Evolutionary conservation across 1,140 invertebrate genomes (phyloP), one percentile per base, ranked within the genome.

Genomic region (Tyrophagus putrescentiae): DNA sequence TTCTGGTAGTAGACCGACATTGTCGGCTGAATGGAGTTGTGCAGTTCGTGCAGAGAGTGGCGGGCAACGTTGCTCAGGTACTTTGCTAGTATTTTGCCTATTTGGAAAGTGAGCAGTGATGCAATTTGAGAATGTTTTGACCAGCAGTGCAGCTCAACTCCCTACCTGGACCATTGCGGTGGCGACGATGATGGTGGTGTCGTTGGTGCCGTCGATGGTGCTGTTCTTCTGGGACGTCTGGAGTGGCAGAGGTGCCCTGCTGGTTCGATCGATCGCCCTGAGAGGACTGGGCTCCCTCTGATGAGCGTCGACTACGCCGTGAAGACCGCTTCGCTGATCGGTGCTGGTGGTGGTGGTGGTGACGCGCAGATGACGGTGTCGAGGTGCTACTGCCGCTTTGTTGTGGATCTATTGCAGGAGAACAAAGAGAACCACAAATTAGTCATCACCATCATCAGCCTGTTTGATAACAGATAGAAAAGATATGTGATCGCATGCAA

Each of bases 1-100:
- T 54, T 54, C 27, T 54, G 52, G 39, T 54, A 54, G 25, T 54
- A 25, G n/a, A 54, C 13, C 9, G 52, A 54, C 52, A 54, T 54
- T 54, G 32, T 34, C 27, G 52, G 13, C 21, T 13, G 25, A 2
- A 54, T 27, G 18, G 52, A 34, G 11, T 13, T 11, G 25, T n/a
- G 32, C 27, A 54, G 11, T 9, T 54, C 13, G 25, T 27, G 13
- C 13, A 54, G 27, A n/a, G 52, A 54, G 21, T 54, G 32, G 13
- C 25, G 13, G 13, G 25, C 25, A 11, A 25, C 52, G 11, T 13
- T 27, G 6, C 52, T 13, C 1, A 54, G 28, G 31, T 48, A 48
- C 31, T 48, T 48, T 21, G 31, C 45, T 21, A 48, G 18, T 9
- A 48, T 48, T 7, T 18, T 6, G 7, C 45, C n/a, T n/a, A n/a